Base-by-base conservation (phyloP, 2,797 vertebrate species). In the Onychomys torridus region DNA sequence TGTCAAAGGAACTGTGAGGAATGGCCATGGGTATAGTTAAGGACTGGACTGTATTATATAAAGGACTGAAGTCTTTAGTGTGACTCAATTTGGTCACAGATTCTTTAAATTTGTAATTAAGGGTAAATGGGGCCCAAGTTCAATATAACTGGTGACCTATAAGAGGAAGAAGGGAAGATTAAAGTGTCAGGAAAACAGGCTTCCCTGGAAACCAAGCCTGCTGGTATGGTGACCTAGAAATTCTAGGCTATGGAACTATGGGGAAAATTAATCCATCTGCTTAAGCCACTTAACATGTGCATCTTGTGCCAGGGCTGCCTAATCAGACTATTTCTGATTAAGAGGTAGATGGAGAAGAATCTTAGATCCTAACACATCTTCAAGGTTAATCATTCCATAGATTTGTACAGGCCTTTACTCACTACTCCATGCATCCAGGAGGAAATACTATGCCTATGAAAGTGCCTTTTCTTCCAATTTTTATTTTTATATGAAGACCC, bases 211-310 rank as follows among this genome's bases (percentile, higher is more conserved):
- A 84, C 13, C 29, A 79, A 69, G 55, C 19, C 27, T 69, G 55
- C 2, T 46, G 65, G n/a, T 13, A 81, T 4, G 5, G 27, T 61
- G 17, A 55, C 43, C 43, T 90, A 57, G 49, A 32, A 55, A n/a
- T 57, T 71, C 52, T 34, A 49, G 49, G 13, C 52, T 93, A 25
- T 34, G 67, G 2, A 94, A 93, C 17, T 27, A 17, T 65, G n/a
- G 73, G 86, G 83, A 82, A 97, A 93, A 95, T 75, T 46, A 67
- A 61, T 82, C 88, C 77, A 57, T 65, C 23, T 34, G 25, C 86
- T 83, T 61, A 93, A 93, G 57, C 11, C 8, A 95, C 25, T 23
- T 27, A 78, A 3, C 63, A 19, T 43, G 73, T 49, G 19, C 55
- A 75, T 76, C 49, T 81, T 93, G 14, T 55, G 34, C 46, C 29